Evolutionary conservation across 2,113 vertebrate species (phyloP).

Genomic region (Lasiurus cinereus): DNA sequence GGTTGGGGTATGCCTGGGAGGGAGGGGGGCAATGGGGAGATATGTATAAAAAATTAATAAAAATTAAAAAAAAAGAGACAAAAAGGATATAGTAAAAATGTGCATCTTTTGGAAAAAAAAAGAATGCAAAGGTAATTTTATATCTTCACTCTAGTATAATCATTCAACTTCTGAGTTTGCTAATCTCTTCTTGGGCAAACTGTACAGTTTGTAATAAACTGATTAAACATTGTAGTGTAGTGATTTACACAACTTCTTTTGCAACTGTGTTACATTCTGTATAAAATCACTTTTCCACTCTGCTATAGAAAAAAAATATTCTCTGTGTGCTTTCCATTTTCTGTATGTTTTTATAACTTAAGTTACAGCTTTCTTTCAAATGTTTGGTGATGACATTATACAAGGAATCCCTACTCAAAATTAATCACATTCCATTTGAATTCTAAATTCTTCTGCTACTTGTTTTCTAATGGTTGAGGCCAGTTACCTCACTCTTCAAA

Average conservation of each 20-base stretch:
- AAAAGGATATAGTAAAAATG: background rate
- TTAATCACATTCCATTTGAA: constrained; percentile 45
- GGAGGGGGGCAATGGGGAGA: too few relatives aligned
- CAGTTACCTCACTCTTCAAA: constrained; percentile 50
- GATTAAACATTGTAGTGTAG: background rate
- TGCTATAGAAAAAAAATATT: background rate
- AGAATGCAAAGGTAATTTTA: background rate
- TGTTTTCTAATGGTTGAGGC: background rate
- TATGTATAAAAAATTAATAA: too few relatives aligned
- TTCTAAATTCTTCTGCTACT: constrained; percentile 45
- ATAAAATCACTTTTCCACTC: background rate
- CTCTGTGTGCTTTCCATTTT: constrained; percentile 4
- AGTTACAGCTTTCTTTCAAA: constrained; percentile 13
- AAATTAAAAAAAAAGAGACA: constrained; percentile 38
- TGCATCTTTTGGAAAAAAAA: background rate
- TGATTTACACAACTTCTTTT: background rate
- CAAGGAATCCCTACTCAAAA: background rate
- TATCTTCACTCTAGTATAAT: background rate
- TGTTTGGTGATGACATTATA: constrained; percentile 6
- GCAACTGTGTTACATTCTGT: background rate
- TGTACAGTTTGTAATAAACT: background rate
- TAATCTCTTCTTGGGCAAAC: background rate
- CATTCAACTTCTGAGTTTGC: background rate
- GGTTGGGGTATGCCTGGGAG: too few relatives aligned
- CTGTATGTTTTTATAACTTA: constrained; percentile 10